A percentile compares a stretch with the other conserved stretches of the same genome.
phyloP scores from a whole-genome alignment of 1,140 invertebrate species.

The Hyphantria cunea region DNA sequence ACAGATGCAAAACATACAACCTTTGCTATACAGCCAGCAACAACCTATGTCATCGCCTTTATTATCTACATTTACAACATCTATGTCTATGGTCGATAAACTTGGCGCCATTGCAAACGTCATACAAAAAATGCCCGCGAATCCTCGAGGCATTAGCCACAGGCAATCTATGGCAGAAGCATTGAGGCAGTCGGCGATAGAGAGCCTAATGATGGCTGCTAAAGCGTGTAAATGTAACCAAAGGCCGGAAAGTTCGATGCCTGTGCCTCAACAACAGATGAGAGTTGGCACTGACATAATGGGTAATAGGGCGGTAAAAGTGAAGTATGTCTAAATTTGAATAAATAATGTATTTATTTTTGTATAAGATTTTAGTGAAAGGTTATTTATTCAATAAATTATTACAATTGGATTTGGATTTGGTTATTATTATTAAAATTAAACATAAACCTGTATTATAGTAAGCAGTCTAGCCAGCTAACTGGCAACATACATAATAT shows the following conservation, averaged over 20 bases:
- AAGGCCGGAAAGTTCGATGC: conserved; percentile 18
- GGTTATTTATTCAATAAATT: too few relatives aligned
- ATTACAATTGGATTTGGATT: too few relatives aligned
- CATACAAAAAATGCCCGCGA: conserved; percentile 29
- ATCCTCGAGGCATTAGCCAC: conserved; percentile 27
- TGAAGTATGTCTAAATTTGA: too few relatives aligned
- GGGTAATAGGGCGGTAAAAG: neutral
- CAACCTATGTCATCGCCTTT: conserved; percentile 1
- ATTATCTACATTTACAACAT: neutral
- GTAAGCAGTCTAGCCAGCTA: too few relatives aligned
- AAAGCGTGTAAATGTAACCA: conserved; percentile 26
- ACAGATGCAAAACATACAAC: conserved; percentile 1
- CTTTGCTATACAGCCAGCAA: neutral
- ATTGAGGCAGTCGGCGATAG: conserved; percentile 43
- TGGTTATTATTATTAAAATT: too few relatives aligned
- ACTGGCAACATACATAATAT: too few relatives aligned
- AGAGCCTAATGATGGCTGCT: conserved; percentile 36
- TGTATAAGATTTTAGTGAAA: too few relatives aligned
- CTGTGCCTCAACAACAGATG: conserved; percentile 21
- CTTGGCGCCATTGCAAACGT: conserved; percentile 16
- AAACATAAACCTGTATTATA: too few relatives aligned
- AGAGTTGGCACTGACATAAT: conserved; percentile 13
- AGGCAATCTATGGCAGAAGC: conserved; percentile 38
- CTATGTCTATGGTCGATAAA: conserved; percentile 23
- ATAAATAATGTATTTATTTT: too few relatives aligned